A percentile compares a stretch with the other conserved stretches of the same genome.
Conservation (phyloP, 2,113 vertebrate genomes). For the Pithys albifrons region DNA sequence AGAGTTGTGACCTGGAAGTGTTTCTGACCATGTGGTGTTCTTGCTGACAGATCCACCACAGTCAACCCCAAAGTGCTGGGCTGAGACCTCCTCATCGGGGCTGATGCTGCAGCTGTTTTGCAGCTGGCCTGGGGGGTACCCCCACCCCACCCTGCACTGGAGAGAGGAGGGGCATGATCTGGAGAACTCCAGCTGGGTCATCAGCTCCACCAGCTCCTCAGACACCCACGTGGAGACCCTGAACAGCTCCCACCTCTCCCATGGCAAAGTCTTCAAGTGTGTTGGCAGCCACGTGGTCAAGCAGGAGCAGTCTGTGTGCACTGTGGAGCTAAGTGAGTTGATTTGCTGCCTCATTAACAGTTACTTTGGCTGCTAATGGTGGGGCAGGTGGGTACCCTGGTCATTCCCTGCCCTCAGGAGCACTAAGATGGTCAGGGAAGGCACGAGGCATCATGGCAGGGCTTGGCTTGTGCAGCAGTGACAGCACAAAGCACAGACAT, state of each 20-base stretch:
- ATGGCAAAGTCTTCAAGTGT: constrained; percentile 80
- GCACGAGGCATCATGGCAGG: not conserved
- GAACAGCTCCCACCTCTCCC: constrained; percentile 74
- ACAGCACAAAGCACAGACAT: not conserved
- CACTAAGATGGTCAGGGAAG: not conserved
- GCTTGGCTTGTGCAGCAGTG: not conserved
- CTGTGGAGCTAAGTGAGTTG: constrained; percentile 83
- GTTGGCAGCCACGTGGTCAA: constrained; percentile 63
- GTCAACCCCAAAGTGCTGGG: constrained; percentile 75
- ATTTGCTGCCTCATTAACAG: not conserved
- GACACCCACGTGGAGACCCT: constrained; percentile 71
- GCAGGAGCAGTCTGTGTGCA: constrained; percentile 63
- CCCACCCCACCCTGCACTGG: constrained; percentile 83
- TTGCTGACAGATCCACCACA: constrained; percentile 75
- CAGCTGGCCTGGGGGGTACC: constrained; percentile 84
- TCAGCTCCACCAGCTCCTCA: not conserved
- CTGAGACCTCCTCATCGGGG: not conserved
- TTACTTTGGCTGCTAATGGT: not conserved
- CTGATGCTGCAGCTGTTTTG: constrained; percentile 79
- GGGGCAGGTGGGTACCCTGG: fast-evolving
- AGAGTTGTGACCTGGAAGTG: not conserved
- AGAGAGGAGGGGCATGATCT: constrained; percentile 43
- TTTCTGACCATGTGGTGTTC: not conserved
- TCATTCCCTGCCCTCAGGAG: not conserved
- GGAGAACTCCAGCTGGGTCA: constrained; percentile 59